Conservation (phyloP, 2,113 vertebrate genomes). For the Eudyptes chrysolophus region DNA sequence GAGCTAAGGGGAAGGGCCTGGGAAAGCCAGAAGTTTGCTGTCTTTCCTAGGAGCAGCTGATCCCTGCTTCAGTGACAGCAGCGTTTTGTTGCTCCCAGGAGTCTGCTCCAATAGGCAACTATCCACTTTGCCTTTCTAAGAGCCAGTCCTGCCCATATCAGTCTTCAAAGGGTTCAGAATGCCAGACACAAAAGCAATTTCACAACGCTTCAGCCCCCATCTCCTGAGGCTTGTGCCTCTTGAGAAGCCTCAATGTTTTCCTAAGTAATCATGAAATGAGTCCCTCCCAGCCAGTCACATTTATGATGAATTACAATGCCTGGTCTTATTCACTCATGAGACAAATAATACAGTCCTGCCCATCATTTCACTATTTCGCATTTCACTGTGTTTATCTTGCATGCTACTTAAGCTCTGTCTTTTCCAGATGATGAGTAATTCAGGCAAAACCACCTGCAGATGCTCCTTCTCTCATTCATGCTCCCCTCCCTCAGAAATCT, state of each 20-base stretch:
- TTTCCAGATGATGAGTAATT: constrained; percentile 5
- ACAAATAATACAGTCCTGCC: background rate
- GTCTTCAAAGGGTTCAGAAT: background rate
- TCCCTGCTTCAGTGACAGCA: background rate
- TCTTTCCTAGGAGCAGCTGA: background rate
- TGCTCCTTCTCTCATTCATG: background rate
- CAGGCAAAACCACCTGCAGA: constrained; percentile 4
- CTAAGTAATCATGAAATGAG: background rate
- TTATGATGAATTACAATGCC: background rate
- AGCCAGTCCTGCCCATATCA: background rate
- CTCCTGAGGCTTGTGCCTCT: background rate
- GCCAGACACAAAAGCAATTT: background rate
- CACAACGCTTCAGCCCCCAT: background rate
- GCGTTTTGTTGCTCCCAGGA: background rate
- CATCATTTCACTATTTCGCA: background rate
- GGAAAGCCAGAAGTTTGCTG: background rate
- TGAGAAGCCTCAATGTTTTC: background rate
- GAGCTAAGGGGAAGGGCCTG: background rate
- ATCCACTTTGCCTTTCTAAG: background rate
- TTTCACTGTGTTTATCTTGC: background rate
- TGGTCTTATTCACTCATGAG: background rate
- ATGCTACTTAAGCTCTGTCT: background rate
- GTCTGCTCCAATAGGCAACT: background rate
- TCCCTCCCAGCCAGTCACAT: background rate
- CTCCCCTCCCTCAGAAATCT: background rate